Conservation (phyloP, 2,888 invertebrate species). For the Apotomis turbidana region DNA sequence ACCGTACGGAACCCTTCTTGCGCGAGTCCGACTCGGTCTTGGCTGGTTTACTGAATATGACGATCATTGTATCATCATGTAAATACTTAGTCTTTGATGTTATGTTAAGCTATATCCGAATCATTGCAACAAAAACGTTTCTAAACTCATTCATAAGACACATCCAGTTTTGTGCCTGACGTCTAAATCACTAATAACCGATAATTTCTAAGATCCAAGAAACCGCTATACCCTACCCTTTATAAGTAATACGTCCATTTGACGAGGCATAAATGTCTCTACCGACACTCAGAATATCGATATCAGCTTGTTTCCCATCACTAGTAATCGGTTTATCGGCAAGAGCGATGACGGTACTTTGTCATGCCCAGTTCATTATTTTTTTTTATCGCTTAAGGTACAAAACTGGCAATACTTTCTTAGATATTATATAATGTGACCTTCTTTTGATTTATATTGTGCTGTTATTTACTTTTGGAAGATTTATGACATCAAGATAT, state of each 20-base stretch:
- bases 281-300: slow-evolving; percentile 19
- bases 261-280: background rate
- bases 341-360: slow-evolving; percentile 32
- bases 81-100: too few species aligned
- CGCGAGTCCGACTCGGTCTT: too few species aligned
- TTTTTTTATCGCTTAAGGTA: slow-evolving; percentile 25
- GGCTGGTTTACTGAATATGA: too few species aligned
- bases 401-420: slow-evolving; percentile 5
- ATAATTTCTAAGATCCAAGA: too few species aligned
- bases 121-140: too few species aligned
- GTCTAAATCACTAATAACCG: too few species aligned
- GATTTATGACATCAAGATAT: background rate
- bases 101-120: too few species aligned
- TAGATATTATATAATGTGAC: background rate
- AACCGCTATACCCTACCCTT: too few species aligned
- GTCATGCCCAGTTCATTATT: slow-evolving; percentile 38
- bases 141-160: too few species aligned
- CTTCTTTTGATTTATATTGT: background rate
- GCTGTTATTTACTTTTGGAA: background rate
- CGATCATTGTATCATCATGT: too few species aligned
- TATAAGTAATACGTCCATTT: background rate
- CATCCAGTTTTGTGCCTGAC: too few species aligned
- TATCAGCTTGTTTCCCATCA: slow-evolving; percentile 30
- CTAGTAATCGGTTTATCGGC: slow-evolving; percentile 37
- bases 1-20: too few species aligned